phyloP scores from a whole-genome alignment of 1,140 invertebrate genomes.

The Nylanderia fulva region DNA sequence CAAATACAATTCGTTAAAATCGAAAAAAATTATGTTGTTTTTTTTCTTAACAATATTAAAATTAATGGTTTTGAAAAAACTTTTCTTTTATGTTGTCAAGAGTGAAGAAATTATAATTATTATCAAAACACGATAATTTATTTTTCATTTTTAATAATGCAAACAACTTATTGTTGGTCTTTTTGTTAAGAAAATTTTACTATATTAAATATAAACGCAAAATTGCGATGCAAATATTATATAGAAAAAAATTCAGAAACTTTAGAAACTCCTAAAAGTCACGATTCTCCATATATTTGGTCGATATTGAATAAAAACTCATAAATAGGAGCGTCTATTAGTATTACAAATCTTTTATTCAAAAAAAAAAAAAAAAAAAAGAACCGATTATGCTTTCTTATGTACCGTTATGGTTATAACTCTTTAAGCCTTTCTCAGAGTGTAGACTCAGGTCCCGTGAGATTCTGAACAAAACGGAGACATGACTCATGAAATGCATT shows the following conservation, averaged over 20 bases:
- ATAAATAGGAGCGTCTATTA: slow-evolving; percentile 25
- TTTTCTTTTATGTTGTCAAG: too few relatives aligned
- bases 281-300: background rate
- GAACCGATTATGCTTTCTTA: background rate
- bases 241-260: background rate
- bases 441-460: slow-evolving; percentile 66
- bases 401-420: slow-evolving; percentile 25
- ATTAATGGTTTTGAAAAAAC: background rate
- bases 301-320: background rate
- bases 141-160: too few relatives aligned
- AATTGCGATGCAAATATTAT: background rate
- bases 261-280: background rate
- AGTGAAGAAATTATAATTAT: too few relatives aligned
- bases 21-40: background rate
- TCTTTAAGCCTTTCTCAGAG: slow-evolving; percentile 76
- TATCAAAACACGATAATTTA: too few relatives aligned
- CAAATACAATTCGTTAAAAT: background rate
- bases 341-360: background rate
- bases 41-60: background rate
- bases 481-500: slow-evolving; percentile 79
- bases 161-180: too few relatives aligned
- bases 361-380: background rate
- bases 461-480: slow-evolving; percentile 69
- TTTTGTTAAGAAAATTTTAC: background rate
- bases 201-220: background rate